Base-by-base conservation (phyloP, 1,140 invertebrate genomes). In the Luehdorfia chinensis region DNA sequence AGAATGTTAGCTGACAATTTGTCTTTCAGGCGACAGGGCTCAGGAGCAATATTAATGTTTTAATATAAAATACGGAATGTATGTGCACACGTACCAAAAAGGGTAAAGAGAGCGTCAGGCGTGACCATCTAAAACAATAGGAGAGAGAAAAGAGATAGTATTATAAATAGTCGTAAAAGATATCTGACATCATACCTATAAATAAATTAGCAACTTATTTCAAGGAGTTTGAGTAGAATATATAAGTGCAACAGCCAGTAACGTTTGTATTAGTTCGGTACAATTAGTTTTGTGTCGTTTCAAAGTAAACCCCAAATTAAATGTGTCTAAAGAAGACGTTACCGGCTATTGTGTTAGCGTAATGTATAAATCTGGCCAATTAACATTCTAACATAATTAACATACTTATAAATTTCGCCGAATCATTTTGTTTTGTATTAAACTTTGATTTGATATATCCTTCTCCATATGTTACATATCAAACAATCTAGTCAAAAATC, bases 81-180 rank as follows among this genome's bases (percentile, higher is more conserved):
- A 90, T 93, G 92, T 94, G 93, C 92, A 95, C 92, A 99, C 97
- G 93, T 99, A 99, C 98, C 98, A 96, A 99, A 99, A 93, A 99
- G 97, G 94, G 97, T 99, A 98, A 99, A 99, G 92, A 99, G 97
- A 96, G 97, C 97, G 92, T 99, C 98, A 93, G 98, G 97, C 91
- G 97, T 98, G 93, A 99, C 97, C 94, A 96, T 98, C 98, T 99
- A 97, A 87, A 87, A 88, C 83, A 87, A 88, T 90, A 91, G 89
- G 89, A 91, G 89, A 91, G 90, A 92, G 89, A 91, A 7, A 90
- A 90, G 87, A 90, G 88, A 90, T 78, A 88, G 87, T 77, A 88
- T 88, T 87, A 87, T 87, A 87, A 87, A 84, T 84, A 87, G 81
- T 87, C 75, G 62, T 84, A 85, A 84, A 86, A 86, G 77, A 83